phyloP scores from a whole-genome alignment of 2,797 vertebrate species.

The Columba guinea region DNA sequence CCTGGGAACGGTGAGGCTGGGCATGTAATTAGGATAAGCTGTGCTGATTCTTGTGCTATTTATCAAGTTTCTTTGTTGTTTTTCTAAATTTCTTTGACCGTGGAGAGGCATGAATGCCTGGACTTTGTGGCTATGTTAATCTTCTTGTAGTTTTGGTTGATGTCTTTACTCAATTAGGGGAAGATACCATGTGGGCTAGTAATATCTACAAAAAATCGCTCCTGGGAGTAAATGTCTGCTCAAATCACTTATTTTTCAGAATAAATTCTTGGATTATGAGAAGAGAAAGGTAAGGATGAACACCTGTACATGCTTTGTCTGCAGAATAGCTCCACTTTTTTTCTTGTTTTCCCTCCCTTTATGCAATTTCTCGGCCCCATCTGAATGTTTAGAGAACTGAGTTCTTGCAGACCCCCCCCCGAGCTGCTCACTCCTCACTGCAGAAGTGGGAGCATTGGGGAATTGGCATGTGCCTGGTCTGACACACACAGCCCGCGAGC shows the following conservation, averaged over 20 bases:
- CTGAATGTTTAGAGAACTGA: neutral
- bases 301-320: neutral
- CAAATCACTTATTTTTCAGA: constrained; percentile 78
- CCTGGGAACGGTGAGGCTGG: neutral
- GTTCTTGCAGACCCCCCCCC: neutral
- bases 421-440: neutral
- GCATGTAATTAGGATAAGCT: neutral
- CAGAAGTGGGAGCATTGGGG: neutral
- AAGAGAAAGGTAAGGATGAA: constrained; percentile 88
- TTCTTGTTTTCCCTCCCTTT: neutral
- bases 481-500: neutral
- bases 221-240: neutral
- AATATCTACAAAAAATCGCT: neutral
- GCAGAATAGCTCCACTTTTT: neutral
- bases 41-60: neutral
- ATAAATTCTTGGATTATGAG: constrained; percentile 91
- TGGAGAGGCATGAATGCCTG: neutral
- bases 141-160: neutral
- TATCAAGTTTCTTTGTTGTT: neutral
- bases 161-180: neutral
- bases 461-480: neutral
- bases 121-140: neutral
- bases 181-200: neutral
- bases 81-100: neutral
- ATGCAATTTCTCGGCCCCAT: neutral